Evolutionary conservation across 1,140 invertebrate species (phyloP), one percentile per base, ranked within the genome.

Genomic region (Dryas iulia): DNA sequence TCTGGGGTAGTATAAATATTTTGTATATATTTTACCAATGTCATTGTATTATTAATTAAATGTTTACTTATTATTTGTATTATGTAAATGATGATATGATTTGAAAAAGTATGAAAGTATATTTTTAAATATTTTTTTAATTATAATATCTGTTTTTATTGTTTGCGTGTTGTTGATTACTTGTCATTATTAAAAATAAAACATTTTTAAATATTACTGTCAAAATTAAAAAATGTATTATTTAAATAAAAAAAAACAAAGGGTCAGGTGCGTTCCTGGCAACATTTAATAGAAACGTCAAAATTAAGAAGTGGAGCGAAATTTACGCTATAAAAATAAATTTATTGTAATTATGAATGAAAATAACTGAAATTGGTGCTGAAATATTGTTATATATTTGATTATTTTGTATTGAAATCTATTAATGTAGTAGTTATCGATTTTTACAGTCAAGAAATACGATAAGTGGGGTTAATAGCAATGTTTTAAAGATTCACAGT

Each of bases 241-340:
- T 47, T 21, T 21, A 47, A 47, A 47, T 47, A n/a, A 18, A 47
- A 18, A 47, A 18, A 47, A 2, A 21, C 2, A 47, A 47, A 21
- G 14, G n/a, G 21, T 47, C 2, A 21, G 18, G 21, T 18, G 1
- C 1, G 10, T 8, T 21, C 10, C 14, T 79, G 69, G 78, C 79
- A 86, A 84, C 78, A 79, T 73, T 58, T 33, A 12, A 67, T 52
- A 56, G 56, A 81, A 82, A 83, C 53, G 83, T 87, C 84, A 86
- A 85, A 84, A 79, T 73, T 70, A 76, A 69, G 77, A 82, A 82
- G 76, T 81, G 81, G 81, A 86, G 81, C 84, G 82, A 88, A 89
- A 84, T 79, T 80, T 83, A 79, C 73, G 69, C 73, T 66, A 77
- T 47, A 65, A 57, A 66, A 59, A 61, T 69, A 66, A 69, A 76